Conservation (phyloP, 2,888 invertebrate species). For the Papilio elwesi region DNA sequence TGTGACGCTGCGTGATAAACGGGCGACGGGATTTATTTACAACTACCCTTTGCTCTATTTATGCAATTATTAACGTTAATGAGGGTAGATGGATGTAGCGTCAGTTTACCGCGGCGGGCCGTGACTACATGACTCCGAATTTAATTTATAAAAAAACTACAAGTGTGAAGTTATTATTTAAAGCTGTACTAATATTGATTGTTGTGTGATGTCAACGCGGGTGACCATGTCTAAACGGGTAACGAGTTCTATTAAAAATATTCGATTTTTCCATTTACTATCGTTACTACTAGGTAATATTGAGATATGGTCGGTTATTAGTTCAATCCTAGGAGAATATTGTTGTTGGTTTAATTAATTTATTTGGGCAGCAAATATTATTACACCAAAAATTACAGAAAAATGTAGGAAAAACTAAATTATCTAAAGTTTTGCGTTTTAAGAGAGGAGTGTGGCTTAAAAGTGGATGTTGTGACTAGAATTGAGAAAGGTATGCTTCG, state of each 20-base stretch:
- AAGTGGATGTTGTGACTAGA: too few relatives aligned
- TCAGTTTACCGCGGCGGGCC: not conserved
- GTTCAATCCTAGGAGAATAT: too few relatives aligned
- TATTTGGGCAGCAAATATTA: too few relatives aligned
- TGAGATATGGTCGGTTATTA: not conserved
- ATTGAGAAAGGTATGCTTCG: too few relatives aligned
- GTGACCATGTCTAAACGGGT: slow-evolving; percentile 34
- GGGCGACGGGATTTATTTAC: not conserved
- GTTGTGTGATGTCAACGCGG: not conserved
- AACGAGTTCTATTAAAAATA: not conserved
- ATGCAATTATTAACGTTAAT: not conserved
- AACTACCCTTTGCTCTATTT: not conserved
- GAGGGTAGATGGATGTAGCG: slow-evolving; percentile 37
- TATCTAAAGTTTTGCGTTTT: too few relatives aligned
- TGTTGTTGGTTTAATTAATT: too few relatives aligned
- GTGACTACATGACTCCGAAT: not conserved
- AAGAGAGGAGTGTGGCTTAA: too few relatives aligned
- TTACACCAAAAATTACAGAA: too few relatives aligned
- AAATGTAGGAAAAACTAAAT: too few relatives aligned
- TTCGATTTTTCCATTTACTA: not conserved
- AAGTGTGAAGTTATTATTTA: not conserved
- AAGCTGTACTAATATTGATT: not conserved
- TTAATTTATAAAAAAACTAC: not conserved
- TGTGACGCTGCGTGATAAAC: not conserved
- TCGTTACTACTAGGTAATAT: not conserved